phyloP scores from a whole-genome alignment of 2,797 vertebrate species.

The Kryptopterus vitreolus region DNA sequence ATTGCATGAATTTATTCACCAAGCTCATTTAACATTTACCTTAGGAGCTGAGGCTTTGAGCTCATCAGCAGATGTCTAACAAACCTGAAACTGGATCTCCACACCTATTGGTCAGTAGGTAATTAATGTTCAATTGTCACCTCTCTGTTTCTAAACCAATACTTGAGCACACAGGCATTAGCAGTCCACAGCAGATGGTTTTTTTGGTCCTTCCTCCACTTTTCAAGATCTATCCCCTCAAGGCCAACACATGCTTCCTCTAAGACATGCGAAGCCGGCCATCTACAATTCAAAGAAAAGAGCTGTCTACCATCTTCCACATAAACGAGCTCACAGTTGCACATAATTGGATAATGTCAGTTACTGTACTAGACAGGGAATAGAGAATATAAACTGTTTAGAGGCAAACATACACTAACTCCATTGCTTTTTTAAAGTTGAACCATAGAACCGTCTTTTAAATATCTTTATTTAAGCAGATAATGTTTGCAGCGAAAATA shows the following conservation, averaged over 20 bases:
- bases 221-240: not conserved
- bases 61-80: not conserved
- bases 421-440: not conserved
- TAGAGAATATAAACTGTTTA: not conserved
- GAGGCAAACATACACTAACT: not conserved
- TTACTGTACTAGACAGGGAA: too few species aligned
- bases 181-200: not conserved
- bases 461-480: not conserved
- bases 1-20: not conserved
- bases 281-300: not conserved
- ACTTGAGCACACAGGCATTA: not conserved
- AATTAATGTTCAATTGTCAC: not conserved
- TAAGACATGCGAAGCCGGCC: not conserved
- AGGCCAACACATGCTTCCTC: not conserved
- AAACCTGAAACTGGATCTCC: not conserved
- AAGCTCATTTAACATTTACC: not conserved
- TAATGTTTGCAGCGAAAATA: slow-evolving; percentile 1
- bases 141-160: not conserved
- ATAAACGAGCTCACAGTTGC: not conserved
- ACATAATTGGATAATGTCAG: not conserved
- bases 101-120: not conserved
- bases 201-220: not conserved
- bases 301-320: not conserved
- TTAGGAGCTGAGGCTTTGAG: not conserved
- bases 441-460: too few species aligned